phyloP scores from a whole-genome alignment of 2,113 vertebrate species.

The Chaetura pelagica region DNA sequence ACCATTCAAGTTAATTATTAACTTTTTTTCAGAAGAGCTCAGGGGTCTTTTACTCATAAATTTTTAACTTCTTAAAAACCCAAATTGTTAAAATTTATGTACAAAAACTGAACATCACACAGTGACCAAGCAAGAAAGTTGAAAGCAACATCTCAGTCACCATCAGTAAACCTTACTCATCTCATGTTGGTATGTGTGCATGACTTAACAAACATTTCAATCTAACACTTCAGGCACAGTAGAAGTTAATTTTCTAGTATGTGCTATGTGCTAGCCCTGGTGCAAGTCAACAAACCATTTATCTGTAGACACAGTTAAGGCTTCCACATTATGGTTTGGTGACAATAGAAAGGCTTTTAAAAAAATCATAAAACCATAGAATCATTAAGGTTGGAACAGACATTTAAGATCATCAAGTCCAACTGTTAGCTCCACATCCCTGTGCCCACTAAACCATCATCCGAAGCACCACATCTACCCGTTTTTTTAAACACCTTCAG shows the following conservation, averaged over 20 bases:
- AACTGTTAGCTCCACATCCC: too few species aligned
- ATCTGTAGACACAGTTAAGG: background rate
- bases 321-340: background rate
- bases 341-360: background rate
- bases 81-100: background rate
- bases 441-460: too few species aligned
- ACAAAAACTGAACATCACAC: background rate
- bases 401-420: too few species aligned
- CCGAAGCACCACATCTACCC: too few species aligned
- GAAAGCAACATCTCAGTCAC: background rate
- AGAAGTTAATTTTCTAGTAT: background rate
- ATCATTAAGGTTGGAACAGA: too few species aligned
- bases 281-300: fast-evolving
- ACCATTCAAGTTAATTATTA: background rate
- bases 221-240: background rate
- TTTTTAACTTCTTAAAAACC: background rate
- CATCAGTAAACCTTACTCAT: background rate
- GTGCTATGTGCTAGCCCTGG: background rate
- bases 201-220: background rate
- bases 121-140: background rate
- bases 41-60: background rate
- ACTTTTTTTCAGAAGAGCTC: background rate
- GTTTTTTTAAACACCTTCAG: too few species aligned
- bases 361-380: background rate
- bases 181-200: background rate